Evolutionary conservation across 1,140 invertebrate species (phyloP), one percentile per base, ranked within the genome.

Genomic region (Rhyacophila brunnea): DNA sequence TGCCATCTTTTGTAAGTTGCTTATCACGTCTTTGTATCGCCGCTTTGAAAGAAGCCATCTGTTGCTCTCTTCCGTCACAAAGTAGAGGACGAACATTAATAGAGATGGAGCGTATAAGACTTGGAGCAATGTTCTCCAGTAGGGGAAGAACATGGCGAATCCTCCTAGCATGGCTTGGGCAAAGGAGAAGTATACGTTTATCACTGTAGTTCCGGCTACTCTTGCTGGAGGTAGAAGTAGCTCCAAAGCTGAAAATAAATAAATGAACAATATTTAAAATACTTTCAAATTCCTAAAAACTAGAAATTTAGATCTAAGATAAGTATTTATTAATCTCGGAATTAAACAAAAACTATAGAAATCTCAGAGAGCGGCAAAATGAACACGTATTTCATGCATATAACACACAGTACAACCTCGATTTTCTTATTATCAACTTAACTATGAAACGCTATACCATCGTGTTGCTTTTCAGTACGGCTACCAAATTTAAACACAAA

Each of bases 31-130:
- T 2, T 87, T 79, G 46, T 83, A 80, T 62, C 81, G 81, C 7
- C 83, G 81, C 36, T 84, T 82, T 1, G 85, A 81, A 23, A 89
- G 64, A 7, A 90, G 73, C 88, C 88, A 91, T 65, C 87, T 73
- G 34, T 82, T 71, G 38, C 83, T 84, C 70, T 84, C 83, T 10
- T 53, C 52, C 1, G 45, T 32, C 0, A 60, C 14, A 47, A 53
- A 64, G 18, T 51, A 73, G 56, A 79, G 74, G 5, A 74, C 65
- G 32, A 85, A 67, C 4, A 84, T 72, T 1, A 81, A 64, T 15
- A 86, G 58, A 48, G 80, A 80, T 10, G 82, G 79, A 0, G 70
- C 66, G 49, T 85, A 85, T 7, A 83, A 70, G 7, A 80, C 68
- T 17, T 82, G 74, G n/a, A 86, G 75, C 34, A 85, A 68, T 23